phyloP scores from a whole-genome alignment of 2,888 invertebrate genomes.

The Heliconius aoede region DNA sequence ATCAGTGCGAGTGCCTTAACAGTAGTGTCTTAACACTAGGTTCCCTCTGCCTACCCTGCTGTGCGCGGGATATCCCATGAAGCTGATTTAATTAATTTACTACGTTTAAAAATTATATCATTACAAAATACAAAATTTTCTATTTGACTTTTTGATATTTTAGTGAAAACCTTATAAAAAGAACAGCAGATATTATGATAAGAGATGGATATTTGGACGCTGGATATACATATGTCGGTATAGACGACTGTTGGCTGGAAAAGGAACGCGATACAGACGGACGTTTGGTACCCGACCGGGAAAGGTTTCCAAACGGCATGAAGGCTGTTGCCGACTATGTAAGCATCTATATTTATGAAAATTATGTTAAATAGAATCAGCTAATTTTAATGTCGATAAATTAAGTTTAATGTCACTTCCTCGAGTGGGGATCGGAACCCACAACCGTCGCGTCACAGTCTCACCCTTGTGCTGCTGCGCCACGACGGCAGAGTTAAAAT shows the following conservation, averaged over 20 bases:
- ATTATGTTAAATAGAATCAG: neutral
- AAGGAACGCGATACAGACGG: conserved; percentile 83
- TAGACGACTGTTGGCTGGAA: conserved; percentile 91
- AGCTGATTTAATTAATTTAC: no score
- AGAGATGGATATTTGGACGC: conserved; percentile 87
- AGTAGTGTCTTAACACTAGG: no score
- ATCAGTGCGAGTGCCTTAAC: no score
- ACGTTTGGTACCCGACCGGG: conserved; percentile 85
- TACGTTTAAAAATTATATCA: no score
- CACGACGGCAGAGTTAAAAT: neutral
- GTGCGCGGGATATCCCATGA: no score
- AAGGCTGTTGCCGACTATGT: conserved; percentile 89
- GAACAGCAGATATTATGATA: conserved; percentile 85
- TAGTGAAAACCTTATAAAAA: conserved; percentile 85
- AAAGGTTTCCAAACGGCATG: conserved; percentile 89
- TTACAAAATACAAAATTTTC: neutral
- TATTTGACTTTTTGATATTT: conserved; percentile 32
- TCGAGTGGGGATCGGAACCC: no score
- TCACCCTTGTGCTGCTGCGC: no score
- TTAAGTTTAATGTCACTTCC: no score
- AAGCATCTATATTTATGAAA: conserved; percentile 54
- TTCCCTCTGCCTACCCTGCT: no score
- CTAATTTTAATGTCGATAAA: neutral
- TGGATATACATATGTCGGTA: conserved; percentile 89
- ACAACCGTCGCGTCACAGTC: no score